Base-by-base conservation (phyloP, 2,888 invertebrate genomes). In the Lordiphosa andalusiaca region DNA sequence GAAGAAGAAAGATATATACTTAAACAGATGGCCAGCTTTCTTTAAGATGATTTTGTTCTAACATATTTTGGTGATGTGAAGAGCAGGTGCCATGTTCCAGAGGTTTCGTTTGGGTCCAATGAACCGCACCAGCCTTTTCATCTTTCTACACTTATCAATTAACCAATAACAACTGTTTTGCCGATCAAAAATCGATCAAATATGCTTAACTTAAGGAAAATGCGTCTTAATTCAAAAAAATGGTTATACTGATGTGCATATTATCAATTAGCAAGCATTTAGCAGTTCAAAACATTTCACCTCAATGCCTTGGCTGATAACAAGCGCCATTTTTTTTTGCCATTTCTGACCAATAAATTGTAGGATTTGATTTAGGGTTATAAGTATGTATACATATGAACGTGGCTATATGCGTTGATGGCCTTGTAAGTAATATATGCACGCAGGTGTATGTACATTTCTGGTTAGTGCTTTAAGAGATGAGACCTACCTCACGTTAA, bases 241-340 rank as follows among this genome's bases (percentile, higher is more conserved):
- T 12, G 44, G 13, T 6, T 46, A 19, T 39, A 52, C 46, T 30
- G 19, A 44, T 59, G 44, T 6, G 36, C 66, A 67, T 69, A 76
- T 77, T 84, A 81, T 82, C 69, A 78, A 77, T 78, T 84, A 77
- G 56, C 65, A 65, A 53, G n/a, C 69, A 41, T 52, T 55, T 64
- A 51, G 51, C 50, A 64, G 78, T 74, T 84, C 78, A 78, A 48
- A 66, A 61, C 48, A 70, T 82, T 77, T 81, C 74, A 81, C 46
- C 59, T 49, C 64, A 53, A 1, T 4, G 30, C 30, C 61, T 39
- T 46, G 41, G 10, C 44, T 60, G 64, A 63, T 71, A 77, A 65
- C 57, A 54, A 74, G 59, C 75, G 66, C 37, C 73, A 37, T 19
- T 41, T 13, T 16, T 16, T 16, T 23, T 33, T 58, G 66, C 25